These are phyloP conservation scores for Corythornis vintsioides DNA, from an alignment of 2,113 vertebrate species.

Conservation along the genomic window DNA sequence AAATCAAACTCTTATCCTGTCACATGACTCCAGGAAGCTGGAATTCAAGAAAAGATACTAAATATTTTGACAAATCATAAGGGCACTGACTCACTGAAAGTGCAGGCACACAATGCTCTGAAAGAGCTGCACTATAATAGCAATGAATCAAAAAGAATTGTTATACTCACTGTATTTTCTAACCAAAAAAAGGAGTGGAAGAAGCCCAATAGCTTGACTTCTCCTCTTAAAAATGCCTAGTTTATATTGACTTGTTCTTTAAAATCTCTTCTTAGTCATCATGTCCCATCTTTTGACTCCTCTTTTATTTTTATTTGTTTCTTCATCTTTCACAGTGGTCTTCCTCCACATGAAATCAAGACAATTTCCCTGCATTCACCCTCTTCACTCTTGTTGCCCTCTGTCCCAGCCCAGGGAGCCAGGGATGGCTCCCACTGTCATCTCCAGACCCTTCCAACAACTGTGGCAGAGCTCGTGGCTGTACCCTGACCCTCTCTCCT, in stretches of 20 bases:
- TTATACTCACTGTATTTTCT: not conserved
- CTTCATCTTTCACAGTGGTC: not conserved
- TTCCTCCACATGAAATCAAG: not conserved
- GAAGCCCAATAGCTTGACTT: not conserved
- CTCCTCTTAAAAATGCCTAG: not conserved
- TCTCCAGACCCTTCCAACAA: not conserved
- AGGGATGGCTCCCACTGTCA: not conserved
- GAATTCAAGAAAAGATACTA: not conserved
- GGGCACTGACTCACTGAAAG: not conserved
- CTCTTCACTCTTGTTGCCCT: rapidly evolving
- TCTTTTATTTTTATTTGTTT: not conserved
- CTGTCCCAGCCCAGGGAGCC: not conserved
- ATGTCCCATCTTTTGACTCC: not conserved
- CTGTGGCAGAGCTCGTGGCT: not conserved
- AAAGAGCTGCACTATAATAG: not conserved
- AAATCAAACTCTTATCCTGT: not conserved
- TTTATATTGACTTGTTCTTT: not conserved
- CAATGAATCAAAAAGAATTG: not conserved
- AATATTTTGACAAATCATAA: not conserved
- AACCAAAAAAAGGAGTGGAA: not conserved
- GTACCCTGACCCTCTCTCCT: not conserved
- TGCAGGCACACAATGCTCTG: not conserved
- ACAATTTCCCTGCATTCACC: not conserved
- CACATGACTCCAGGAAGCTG: not conserved
- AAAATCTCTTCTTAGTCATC: not conserved